Conservation (phyloP, 2,888 invertebrate genomes). For the Eupithecia exiguata region DNA sequence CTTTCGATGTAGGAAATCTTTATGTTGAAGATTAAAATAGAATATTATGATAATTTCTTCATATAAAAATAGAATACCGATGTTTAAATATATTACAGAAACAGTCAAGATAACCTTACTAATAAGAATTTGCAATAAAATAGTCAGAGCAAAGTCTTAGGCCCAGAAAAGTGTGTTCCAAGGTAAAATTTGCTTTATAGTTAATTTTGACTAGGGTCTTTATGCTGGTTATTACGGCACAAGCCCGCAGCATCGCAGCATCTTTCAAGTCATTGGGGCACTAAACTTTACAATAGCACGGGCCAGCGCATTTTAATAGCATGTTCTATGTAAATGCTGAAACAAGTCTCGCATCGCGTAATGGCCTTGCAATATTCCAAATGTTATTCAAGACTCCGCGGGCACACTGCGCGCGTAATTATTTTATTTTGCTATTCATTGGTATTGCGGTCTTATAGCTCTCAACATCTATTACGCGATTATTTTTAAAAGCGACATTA, state of each 20-base stretch:
- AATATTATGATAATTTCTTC: neutral
- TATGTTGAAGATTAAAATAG: neutral
- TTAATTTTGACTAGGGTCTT: constrained; percentile 6
- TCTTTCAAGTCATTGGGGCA: constrained; percentile 35
- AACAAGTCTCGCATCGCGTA: constrained; percentile 50
- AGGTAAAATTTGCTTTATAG: neutral
- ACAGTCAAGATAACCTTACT: neutral
- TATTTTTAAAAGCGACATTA: constrained; percentile 65
- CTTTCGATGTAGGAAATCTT: neutral
- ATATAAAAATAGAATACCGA: neutral
- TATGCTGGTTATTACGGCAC: neutral
- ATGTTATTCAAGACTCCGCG: constrained; percentile 57
- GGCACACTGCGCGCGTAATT: constrained; percentile 47
- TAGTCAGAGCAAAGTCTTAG: neutral
- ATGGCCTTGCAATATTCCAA: constrained; percentile 61
- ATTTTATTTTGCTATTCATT: constrained; percentile 66
- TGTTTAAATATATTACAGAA: neutral
- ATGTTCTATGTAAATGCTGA: constrained; percentile 59
- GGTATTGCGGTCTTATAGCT: constrained; percentile 52
- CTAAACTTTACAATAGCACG: constrained; percentile 51
- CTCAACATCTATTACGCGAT: constrained; percentile 63
- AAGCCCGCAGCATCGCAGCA: neutral
- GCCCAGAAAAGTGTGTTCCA: neutral
- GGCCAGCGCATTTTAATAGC: constrained; percentile 54
- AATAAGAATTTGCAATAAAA: neutral